Evolutionary conservation across 1,140 invertebrate genomes (phyloP).

Genomic region (Varroa destructor): DNA sequence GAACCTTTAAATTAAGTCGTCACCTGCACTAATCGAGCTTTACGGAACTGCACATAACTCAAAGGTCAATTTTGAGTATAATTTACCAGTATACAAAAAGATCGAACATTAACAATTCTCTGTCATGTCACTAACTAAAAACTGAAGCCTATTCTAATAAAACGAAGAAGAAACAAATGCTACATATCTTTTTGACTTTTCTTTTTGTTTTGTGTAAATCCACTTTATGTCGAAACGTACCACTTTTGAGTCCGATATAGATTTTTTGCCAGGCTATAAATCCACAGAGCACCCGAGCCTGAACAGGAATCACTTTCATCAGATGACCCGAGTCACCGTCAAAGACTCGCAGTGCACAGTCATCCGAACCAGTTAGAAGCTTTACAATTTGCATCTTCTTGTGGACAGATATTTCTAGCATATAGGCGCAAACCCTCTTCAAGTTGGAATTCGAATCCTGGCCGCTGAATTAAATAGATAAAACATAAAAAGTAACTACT

Average conservation of each 20-base stretch:
- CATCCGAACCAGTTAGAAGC: constrained; percentile 2
- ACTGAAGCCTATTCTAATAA: not conserved
- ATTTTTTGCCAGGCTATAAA: constrained; percentile 10
- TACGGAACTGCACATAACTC: too few species aligned
- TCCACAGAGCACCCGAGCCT: constrained; percentile 9
- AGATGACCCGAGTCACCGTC: constrained; percentile 6
- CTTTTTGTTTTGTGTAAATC: not conserved
- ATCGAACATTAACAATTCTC: not conserved
- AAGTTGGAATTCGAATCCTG: constrained; percentile 14
- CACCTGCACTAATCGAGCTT: too few species aligned
- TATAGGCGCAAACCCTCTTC: not conserved
- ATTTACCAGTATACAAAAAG: too few species aligned
- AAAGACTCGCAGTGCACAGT: constrained; percentile 14
- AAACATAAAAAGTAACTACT: not conserved
- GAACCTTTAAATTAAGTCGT: too few species aligned
- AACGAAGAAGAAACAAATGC: not conserved
- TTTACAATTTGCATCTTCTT: not conserved
- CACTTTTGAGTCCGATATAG: constrained; percentile 13
- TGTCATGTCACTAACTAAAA: not conserved
- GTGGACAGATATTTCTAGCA: constrained; percentile 19
- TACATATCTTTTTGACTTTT: not conserved
- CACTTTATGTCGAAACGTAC: not conserved
- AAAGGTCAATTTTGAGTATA: too few species aligned
- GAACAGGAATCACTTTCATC: constrained; percentile 18
- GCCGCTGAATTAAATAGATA: not conserved